These are phyloP conservation scores for Prochilodus magdalenae DNA, from an alignment of 2,113 vertebrate species.

Conservation along the genomic window DNA sequence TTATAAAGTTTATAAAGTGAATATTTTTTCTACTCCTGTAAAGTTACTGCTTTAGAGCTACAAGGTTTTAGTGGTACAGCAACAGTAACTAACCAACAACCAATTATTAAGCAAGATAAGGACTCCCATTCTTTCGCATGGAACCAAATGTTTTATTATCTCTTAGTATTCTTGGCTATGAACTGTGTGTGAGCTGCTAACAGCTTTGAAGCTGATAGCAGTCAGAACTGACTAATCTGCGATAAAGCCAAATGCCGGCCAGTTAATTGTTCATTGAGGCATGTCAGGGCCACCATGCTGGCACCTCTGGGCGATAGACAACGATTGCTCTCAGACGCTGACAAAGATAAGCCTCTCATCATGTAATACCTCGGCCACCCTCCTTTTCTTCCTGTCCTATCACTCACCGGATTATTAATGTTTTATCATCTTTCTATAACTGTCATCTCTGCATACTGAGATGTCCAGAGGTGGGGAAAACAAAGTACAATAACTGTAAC, in stretches of 20 bases:
- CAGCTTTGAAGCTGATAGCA: slow-evolving; percentile 30
- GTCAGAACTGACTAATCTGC: slow-evolving; percentile 49
- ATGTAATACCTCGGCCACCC: slow-evolving; percentile 28
- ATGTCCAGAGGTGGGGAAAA: background rate
- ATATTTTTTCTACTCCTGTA: too few species aligned
- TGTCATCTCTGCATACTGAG: slow-evolving; percentile 44
- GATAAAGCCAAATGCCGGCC: slow-evolving; percentile 55
- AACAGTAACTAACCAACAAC: too few species aligned
- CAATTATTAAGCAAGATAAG: background rate
- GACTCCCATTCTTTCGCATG: background rate
- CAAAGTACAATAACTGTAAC: too few species aligned
- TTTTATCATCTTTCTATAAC: slow-evolving; percentile 59
- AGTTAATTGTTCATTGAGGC: slow-evolving; percentile 52
- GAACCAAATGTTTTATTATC: slow-evolving; percentile 50
- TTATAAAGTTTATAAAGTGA: too few species aligned
- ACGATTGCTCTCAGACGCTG: slow-evolving; percentile 49
- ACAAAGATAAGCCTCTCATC: slow-evolving; percentile 58
- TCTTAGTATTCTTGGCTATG: slow-evolving; percentile 39
- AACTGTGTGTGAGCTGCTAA: slow-evolving; percentile 42
- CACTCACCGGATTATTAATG: slow-evolving; percentile 22
- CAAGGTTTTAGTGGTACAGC: too few species aligned
- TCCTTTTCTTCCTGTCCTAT: slow-evolving; percentile 48
- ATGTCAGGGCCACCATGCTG: slow-evolving; percentile 41
- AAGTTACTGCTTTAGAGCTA: too few species aligned
- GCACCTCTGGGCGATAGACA: slow-evolving; percentile 49